Conservation (phyloP, 2,888 invertebrate species). For the Ennomos erosarius region DNA sequence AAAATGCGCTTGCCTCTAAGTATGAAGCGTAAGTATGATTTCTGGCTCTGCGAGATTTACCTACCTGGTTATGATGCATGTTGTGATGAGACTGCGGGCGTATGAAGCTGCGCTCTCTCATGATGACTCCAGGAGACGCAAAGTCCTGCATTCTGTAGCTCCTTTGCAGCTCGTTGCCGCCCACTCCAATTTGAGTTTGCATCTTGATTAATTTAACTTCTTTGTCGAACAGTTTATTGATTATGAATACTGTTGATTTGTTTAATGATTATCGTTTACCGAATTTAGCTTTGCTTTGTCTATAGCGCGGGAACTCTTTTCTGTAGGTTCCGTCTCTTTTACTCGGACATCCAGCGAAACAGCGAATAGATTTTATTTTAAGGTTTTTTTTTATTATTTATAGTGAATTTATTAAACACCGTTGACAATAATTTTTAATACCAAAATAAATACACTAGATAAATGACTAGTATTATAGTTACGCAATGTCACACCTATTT, state of each 20-base stretch:
- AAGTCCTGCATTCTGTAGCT: conserved; percentile 85
- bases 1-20: too few species aligned
- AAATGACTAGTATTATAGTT: conserved; percentile 82
- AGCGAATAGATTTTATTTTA: conserved; percentile 24
- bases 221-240: conserved; percentile 15
- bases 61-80: conserved; percentile 83
- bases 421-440: conserved; percentile 42
- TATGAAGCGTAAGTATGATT: too few species aligned
- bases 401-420: conserved; percentile 29
- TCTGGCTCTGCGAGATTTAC: too few species aligned
- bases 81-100: conserved; percentile 86
- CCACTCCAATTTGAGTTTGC: conserved; percentile 77
- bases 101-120: conserved; percentile 89
- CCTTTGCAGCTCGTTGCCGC: conserved; percentile 77
- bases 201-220: conserved; percentile 55
- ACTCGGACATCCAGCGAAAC: conserved; percentile 51
- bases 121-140: conserved; percentile 84
- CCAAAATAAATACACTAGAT: conserved; percentile 81
- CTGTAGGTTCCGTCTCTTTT: too few species aligned
- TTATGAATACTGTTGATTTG: conserved; percentile 12
- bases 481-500: conserved; percentile 64
- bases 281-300: conserved; percentile 16
- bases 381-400: conserved; percentile 11
- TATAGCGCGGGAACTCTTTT: too few species aligned
- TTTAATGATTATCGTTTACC: conserved; percentile 12